phyloP scores from a whole-genome alignment of 2,113 vertebrate genomes.

The Poicephalus meyeri region DNA sequence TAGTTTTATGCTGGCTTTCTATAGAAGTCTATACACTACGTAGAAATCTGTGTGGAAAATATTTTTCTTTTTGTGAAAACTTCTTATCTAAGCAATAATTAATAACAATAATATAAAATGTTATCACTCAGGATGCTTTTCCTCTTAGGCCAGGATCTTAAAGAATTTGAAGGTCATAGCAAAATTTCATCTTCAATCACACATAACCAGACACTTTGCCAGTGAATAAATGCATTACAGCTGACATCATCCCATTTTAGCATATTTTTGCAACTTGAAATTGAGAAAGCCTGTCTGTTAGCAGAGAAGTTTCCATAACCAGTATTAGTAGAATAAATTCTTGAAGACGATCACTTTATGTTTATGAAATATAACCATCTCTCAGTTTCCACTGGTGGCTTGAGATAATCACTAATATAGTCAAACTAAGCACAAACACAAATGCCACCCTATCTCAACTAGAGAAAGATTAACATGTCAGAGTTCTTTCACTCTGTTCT shows the following conservation, averaged over 20 bases:
- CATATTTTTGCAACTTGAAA: background rate
- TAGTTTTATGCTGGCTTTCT: background rate
- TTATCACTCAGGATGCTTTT: background rate
- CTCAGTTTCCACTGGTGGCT: background rate
- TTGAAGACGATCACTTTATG: background rate
- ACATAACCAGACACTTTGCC: background rate
- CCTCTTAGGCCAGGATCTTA: background rate
- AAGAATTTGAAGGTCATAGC: background rate
- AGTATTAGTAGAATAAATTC: background rate
- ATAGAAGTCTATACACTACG: background rate
- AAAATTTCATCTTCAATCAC: background rate
- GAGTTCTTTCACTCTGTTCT: constrained; percentile 14
- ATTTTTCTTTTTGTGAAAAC: background rate
- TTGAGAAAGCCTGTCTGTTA: background rate
- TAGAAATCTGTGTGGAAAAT: background rate
- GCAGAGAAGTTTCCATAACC: background rate
- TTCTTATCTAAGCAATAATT: background rate
- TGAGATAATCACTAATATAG: background rate
- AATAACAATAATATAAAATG: background rate
- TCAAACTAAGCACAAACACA: background rate
- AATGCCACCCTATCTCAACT: background rate
- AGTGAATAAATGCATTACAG: background rate
- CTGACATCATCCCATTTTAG: background rate
- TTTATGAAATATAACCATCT: background rate
- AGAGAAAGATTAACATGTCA: background rate